Evolutionary conservation across 2,888 invertebrate species (phyloP), one percentile per base, ranked within the genome.

Genomic region (Metacarcinus magister): DNA sequence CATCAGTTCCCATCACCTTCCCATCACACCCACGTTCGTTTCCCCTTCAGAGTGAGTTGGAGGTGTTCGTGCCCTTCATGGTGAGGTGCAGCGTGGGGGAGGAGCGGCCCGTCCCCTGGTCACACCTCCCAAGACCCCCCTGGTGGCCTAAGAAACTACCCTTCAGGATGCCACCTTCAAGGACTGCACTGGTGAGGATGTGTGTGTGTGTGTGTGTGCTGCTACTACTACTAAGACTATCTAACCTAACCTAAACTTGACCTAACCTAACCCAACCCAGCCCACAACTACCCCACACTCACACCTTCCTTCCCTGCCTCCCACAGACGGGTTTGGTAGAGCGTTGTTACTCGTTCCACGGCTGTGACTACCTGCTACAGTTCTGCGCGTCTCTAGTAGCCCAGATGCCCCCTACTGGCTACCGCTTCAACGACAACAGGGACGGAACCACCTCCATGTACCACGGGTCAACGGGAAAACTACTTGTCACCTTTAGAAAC

Each of bases 401-500:
- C 19, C 96, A 96, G 23, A 98, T 98, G 97, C 98, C 98, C 54
- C 98, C 98, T 90, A 98, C 98, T 96, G 98, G 98, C 97, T 98
- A 98, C 97, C 98, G 98, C 97, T 98, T 98, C 97, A 98, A 98
- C 92, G 98, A 98, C 97, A 98, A 98, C 97, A 98, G 98, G 97
- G 98, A 98, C 97, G 39, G 39, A 39, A 39, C 39, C 39, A 39
- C 39, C 87, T 98, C 98, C 96, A 98, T 98, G 95, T 98, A 98
- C 97, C 98, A 98, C 97, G 98, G 98, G 97, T 98, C 98, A 93
- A 98, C 98, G 97, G 98, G 98, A 96, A 98, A 98, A 97, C 98
- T 98, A 54, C 97, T 98, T 96, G 98, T 98, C 39, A 98, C 98
- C 97, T 98, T 98, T 97, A 98, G 98, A 93, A 98, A 98, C 98